Conservation (phyloP, 1,140 invertebrate species). For the Eumeta japonica region DNA sequence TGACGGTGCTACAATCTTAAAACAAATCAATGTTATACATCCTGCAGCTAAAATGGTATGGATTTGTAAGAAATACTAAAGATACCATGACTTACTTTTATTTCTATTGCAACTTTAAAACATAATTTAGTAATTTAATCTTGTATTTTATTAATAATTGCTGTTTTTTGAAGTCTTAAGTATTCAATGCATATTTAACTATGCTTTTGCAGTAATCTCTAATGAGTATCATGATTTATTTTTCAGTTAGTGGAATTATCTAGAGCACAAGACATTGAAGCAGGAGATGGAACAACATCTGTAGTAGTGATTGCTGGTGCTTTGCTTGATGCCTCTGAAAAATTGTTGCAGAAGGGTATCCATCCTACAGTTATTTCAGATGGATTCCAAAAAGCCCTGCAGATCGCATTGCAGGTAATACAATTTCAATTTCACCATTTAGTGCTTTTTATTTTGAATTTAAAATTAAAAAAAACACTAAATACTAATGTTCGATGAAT, state of each 20-base stretch:
- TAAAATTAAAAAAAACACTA: too few relatives aligned
- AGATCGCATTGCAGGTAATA: conserved; percentile 74
- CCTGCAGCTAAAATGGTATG: conserved; percentile 98
- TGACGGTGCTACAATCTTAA: conserved; percentile 99
- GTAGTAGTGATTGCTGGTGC: conserved; percentile 96
- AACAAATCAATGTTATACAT: conserved; percentile 98
- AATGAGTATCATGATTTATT: conserved; percentile 6
- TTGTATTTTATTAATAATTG: conserved; percentile 4
- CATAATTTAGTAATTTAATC: conserved; percentile 1
- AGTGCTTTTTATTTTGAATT: too few relatives aligned
- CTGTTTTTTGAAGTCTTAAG: not conserved
- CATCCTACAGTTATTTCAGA: conserved; percentile 98
- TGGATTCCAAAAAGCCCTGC: conserved; percentile 89
- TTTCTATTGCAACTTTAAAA: not conserved
- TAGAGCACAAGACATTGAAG: conserved; percentile 97
- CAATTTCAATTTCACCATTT: conserved; percentile 5
- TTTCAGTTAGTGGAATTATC: conserved; percentile 92
- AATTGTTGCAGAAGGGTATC: conserved; percentile 90
- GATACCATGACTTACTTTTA: not conserved
- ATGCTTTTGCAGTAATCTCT: not conserved
- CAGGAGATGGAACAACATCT: conserved; percentile 98
- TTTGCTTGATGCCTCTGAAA: conserved; percentile 90
- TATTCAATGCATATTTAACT: not conserved
- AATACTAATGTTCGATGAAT: too few relatives aligned
- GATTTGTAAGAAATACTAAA: conserved; percentile 3